Base-by-base conservation (phyloP, 2,797 vertebrate genomes). In the Ctenopoma multispine region DNA sequence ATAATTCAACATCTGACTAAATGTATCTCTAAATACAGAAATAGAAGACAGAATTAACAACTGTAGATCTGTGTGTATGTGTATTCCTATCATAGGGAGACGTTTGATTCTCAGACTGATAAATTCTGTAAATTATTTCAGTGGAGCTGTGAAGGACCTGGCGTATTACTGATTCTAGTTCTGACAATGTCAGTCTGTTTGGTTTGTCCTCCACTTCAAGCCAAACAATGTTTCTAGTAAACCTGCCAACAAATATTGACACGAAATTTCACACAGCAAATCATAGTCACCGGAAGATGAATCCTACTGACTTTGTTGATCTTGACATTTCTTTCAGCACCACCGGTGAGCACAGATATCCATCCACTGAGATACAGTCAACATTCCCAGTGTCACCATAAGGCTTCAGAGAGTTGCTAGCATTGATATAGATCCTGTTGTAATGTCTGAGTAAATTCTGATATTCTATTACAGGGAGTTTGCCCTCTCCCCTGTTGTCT, bases 1-100 rank as follows among this genome's bases (percentile, higher is more conserved):
- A 49, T 53, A 31, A 24, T 58, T 38, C 47, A 49, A 71, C 2
- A 27, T 77, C 51, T 67, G 59, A 77, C 69, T 72, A 23, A 1
- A 40, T 29, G 67, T 63, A 31, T 41, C 69, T 79, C 41, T 51
- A 79, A 70, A 70, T 57, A 46, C 43, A 68, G 77, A 77, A 62
- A 47, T n/a, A 29, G 48, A 29, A 13, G 3, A 63, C 24, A 8
- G 40, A 61, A 47, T n/a, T 20, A 64, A 72, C 49, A 60, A 36
- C 23, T 75, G 27, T 27, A 31, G 34, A 24, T 29, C 29, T 14
- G 38, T 44, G 4, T 43, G 8, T 43, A 11, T 2, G 27, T 7
- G 43, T 47, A 48, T 59, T 51, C 8, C 11, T 7, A 14, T 54
- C 29, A 38, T 17, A 13, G 17, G 31, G 27, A 13, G 44, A 63